Conservation (phyloP, 1,140 invertebrate species). For the Solenopsis invicta region DNA sequence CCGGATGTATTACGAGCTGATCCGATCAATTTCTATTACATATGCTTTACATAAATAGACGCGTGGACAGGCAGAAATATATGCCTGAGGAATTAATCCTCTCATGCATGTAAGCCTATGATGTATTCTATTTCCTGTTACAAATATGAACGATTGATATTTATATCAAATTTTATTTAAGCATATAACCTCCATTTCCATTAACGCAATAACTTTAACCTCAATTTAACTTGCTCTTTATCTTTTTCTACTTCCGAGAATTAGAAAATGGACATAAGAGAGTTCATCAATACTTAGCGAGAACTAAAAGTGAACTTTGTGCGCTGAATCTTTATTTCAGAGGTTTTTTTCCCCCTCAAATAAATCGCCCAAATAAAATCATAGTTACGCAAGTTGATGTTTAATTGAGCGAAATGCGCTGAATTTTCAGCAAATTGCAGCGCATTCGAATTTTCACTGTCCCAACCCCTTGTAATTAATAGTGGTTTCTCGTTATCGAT, state of each 20-base stretch:
- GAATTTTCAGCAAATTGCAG: conserved; percentile 51
- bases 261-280: too few species aligned
- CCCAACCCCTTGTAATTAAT: conserved; percentile 69
- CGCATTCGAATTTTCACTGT: conserved; percentile 39
- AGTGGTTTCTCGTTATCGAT: conserved; percentile 73
- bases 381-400: background rate
- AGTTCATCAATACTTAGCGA: background rate
- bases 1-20: conserved; percentile 26
- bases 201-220: too few species aligned
- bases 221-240: too few species aligned
- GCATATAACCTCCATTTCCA: too few species aligned
- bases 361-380: too few species aligned
- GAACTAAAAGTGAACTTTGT: background rate
- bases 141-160: background rate
- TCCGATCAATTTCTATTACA: conserved; percentile 49
- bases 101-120: background rate
- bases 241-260: too few species aligned
- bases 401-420: conserved; percentile 49
- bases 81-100: conserved; percentile 37
- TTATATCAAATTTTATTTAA: background rate
- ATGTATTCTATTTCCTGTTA: conserved; percentile 16
- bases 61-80: background rate
- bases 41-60: conserved; percentile 54
- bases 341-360: background rate
- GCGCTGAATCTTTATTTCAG: background rate